These are phyloP conservation scores for Myzus persicae DNA, from an alignment of 1,140 invertebrate genomes.

Conservation along the genomic window DNA sequence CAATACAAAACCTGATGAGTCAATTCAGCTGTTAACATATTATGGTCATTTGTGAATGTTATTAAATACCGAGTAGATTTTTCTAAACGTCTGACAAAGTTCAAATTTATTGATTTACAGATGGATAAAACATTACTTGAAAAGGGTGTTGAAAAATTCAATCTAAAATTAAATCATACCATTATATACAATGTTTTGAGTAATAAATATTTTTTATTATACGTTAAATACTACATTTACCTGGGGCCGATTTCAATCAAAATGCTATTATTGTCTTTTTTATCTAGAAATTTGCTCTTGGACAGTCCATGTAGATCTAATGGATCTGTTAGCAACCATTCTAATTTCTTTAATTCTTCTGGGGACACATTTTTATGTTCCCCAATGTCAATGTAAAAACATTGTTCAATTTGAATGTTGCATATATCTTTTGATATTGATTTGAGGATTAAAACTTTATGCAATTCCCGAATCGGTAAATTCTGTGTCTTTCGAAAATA, in stretches of 20 bases:
- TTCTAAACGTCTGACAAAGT: slow-evolving; percentile 80
- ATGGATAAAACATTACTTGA: slow-evolving; percentile 96
- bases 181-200: not conserved
- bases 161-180: slow-evolving; percentile 67
- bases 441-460: slow-evolving; percentile 25
- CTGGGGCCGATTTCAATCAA: slow-evolving; percentile 83
- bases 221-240: slow-evolving; percentile 64
- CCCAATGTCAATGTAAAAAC: slow-evolving; percentile 42
- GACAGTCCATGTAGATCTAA: slow-evolving; percentile 68
- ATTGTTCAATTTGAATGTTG: slow-evolving; percentile 36
- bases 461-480: slow-evolving; percentile 1
- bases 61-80: slow-evolving; percentile 81
- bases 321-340: slow-evolving; percentile 77
- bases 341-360: slow-evolving; percentile 70
- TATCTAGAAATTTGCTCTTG: slow-evolving; percentile 65
- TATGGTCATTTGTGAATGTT: slow-evolving; percentile 64
- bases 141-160: slow-evolving; percentile 93
- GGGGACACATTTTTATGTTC: slow-evolving; percentile 61
- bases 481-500: slow-evolving; percentile 18
- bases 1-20: slow-evolving; percentile 44
- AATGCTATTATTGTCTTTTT: slow-evolving; percentile 65
- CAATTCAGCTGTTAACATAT: slow-evolving; percentile 39
- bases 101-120: slow-evolving; percentile 81
- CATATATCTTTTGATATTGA: slow-evolving; percentile 4
- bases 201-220: not conserved